Conservation (phyloP, 2,888 invertebrate species). For the Sphaeridia pumilis region DNA sequence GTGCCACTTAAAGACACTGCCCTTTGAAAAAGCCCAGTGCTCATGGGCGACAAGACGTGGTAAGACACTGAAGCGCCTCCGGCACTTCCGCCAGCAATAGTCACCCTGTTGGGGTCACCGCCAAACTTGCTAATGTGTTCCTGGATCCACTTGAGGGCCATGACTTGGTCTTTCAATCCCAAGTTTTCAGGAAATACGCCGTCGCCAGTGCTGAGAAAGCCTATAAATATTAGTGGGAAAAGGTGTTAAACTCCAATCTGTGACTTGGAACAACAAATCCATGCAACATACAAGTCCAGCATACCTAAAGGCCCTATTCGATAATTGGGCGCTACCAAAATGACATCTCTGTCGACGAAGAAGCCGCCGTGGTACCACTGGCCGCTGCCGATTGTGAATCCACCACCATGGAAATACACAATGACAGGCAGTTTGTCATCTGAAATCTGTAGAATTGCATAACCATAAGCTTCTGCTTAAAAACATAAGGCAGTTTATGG, state of each 20-base stretch:
- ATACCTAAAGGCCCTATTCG: constrained; percentile 5
- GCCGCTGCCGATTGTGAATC: constrained; percentile 3
- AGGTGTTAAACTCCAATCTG: no score
- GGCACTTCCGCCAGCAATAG: not conserved
- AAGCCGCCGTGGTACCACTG: not conserved
- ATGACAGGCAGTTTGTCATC: not conserved
- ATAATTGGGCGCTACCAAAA: not conserved
- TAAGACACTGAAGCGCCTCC: not conserved
- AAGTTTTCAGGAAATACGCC: not conserved
- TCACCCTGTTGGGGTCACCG: not conserved
- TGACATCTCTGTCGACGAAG: constrained; percentile 4
- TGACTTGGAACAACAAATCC: no score
- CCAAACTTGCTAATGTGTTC: not conserved
- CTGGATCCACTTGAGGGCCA: not conserved
- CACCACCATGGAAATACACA: constrained; percentile 9
- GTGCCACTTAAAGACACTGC: constrained; percentile 2
- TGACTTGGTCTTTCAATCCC: not conserved
- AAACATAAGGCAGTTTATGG: not conserved
- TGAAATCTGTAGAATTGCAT: no score
- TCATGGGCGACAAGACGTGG: not conserved
- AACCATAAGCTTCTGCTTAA: no score
- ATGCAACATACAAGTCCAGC: not conserved
- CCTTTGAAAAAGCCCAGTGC: not conserved
- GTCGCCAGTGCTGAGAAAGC: not conserved
- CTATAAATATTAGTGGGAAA: not conserved